phyloP scores from a whole-genome alignment of 2,113 vertebrate genomes.

The Austrofundulus limnaeus region DNA sequence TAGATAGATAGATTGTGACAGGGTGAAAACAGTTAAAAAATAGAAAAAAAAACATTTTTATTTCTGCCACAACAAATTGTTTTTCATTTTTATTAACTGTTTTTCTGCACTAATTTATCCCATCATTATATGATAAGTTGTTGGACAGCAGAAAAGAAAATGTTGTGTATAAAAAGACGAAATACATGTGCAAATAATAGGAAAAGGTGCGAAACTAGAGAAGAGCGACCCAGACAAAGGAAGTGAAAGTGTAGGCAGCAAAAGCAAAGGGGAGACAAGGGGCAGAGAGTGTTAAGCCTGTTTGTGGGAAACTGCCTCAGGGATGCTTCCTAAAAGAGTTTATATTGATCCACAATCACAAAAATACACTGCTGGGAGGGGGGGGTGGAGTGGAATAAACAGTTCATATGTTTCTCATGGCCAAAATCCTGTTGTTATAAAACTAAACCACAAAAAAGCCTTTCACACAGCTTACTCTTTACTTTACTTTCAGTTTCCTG shows the following conservation, averaged over 20 bases:
- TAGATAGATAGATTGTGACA: no score
- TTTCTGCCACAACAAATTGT: no score
- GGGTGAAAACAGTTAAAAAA: no score
- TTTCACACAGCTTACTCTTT: conserved; percentile 7
- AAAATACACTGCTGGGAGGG: conserved; percentile 49
- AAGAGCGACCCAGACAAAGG: conserved; percentile 45
- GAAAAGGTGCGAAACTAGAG: conserved; percentile 11
- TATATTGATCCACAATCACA: conserved; percentile 69
- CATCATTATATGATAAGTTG: no score
- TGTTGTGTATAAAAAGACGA: no score
- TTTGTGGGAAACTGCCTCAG: conserved; percentile 73
- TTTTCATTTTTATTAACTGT: no score
- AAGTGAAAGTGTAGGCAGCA: conserved; percentile 40
- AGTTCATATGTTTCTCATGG: background rate
- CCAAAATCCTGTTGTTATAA: conserved; percentile 5
- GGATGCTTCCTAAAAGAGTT: conserved; percentile 60
- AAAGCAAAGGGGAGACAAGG: conserved; percentile 18
- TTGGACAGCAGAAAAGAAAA: no score
- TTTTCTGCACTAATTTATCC: no score
- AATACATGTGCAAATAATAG: no score
- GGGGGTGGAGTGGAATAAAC: no score
- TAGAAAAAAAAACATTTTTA: no score
- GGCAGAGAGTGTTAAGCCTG: conserved; percentile 60
- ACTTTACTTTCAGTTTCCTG: conserved; percentile 11
- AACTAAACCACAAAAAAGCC: conserved; percentile 5